These are phyloP conservation scores for Idaea straminata DNA, from an alignment of 2,888 invertebrate genomes.

Conservation along the genomic window DNA sequence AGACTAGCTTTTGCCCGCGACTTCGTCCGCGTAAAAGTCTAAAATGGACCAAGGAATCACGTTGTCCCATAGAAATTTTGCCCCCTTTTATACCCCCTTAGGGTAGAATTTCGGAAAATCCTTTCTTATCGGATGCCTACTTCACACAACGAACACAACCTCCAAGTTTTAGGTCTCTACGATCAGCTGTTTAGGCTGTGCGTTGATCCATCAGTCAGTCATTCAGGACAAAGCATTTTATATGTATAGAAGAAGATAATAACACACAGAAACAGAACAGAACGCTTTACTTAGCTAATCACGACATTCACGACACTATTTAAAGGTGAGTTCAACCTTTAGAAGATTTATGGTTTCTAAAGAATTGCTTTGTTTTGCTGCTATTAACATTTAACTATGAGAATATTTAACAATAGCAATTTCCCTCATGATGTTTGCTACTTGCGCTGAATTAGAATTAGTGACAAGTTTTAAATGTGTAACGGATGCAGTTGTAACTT, in stretches of 20 bases:
- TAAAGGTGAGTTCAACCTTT: conserved; percentile 21
- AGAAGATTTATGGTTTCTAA: conserved; percentile 11
- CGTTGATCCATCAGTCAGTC: too few relatives aligned
- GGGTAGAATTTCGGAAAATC: too few relatives aligned
- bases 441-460: conserved; percentile 11
- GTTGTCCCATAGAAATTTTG: too few relatives aligned
- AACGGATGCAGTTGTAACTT: conserved; percentile 29
- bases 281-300: background rate
- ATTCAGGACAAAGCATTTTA: background rate
- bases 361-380: conserved; percentile 2
- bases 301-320: conserved; percentile 8
- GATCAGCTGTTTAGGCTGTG: too few relatives aligned
- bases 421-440: background rate
- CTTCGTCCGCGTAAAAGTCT: too few relatives aligned
- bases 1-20: too few relatives aligned
- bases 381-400: conserved; percentile 1
- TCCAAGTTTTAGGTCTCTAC: too few relatives aligned
- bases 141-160: too few relatives aligned
- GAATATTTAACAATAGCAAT: background rate
- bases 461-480: conserved; percentile 13
- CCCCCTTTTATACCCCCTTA: too few relatives aligned
- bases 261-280: conserved; percentile 4
- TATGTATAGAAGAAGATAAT: background rate
- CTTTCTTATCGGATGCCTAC: too few relatives aligned
- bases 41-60: too few relatives aligned